These are phyloP conservation scores for Diadegma fenestrale DNA, from an alignment of 2,888 invertebrate genomes.

Conservation along the genomic window DNA sequence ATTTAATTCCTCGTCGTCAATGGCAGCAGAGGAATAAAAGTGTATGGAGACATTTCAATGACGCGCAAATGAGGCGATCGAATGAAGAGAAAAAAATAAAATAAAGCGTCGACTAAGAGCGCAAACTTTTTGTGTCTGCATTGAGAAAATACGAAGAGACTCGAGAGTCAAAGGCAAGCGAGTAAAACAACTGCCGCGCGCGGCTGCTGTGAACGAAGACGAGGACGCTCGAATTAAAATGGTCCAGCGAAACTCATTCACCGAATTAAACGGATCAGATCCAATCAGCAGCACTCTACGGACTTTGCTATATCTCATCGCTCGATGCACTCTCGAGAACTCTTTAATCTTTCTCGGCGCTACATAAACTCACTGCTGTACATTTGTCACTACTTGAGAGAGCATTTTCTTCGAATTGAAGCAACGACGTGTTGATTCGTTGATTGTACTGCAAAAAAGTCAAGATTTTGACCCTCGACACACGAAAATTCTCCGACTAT, in stretches of 20 bases:
- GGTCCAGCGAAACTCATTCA: constrained; percentile 82
- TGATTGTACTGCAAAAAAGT: background rate
- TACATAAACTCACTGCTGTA: constrained; percentile 22
- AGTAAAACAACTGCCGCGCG: constrained; percentile 45
- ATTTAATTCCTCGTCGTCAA: background rate
- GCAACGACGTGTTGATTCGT: constrained; percentile 19
- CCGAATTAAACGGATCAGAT: constrained; percentile 83
- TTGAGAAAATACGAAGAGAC: constrained; percentile 48
- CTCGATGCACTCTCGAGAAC: constrained; percentile 50
- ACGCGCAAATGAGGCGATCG: constrained; percentile 6
- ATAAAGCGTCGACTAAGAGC: background rate
- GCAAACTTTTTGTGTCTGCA: constrained; percentile 39
- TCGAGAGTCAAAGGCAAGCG: constrained; percentile 52
- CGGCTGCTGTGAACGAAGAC: constrained; percentile 46
- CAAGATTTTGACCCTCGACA: background rate
- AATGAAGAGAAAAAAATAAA: constrained; percentile 38
- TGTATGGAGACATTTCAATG: background rate
- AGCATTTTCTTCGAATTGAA: constrained; percentile 31
- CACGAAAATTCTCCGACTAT: background rate
- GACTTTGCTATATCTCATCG: constrained; percentile 62
- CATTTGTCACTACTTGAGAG: constrained; percentile 10
- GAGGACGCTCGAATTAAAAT: constrained; percentile 80
- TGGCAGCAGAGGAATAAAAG: background rate
- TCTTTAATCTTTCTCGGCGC: constrained; percentile 47
- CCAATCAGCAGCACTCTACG: constrained; percentile 77